A percentile compares a stretch with the other conserved stretches of the same genome.
Evolutionary conservation across 2,113 vertebrate species (phyloP).

Genomic region (Cyprinus carpio): DNA sequence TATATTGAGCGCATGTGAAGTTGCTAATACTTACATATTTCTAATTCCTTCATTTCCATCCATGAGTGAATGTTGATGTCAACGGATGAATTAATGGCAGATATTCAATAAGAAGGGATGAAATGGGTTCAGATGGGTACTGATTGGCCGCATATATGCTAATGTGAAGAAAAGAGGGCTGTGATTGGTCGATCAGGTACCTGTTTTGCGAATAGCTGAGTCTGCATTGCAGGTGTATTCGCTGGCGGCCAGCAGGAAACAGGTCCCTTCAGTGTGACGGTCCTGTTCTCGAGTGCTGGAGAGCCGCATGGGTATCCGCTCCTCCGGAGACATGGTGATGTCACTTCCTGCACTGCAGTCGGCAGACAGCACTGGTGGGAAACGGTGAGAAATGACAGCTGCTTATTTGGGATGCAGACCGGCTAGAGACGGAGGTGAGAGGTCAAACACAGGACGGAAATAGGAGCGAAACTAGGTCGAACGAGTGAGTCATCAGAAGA

Average conservation of each 20-base stretch:
- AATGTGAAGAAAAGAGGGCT: background rate
- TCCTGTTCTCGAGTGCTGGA: slow-evolving; percentile 93
- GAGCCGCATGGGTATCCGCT: slow-evolving; percentile 88
- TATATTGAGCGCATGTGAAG: too few relatives aligned
- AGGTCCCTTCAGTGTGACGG: slow-evolving; percentile 87
- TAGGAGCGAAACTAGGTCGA: slow-evolving; percentile 13
- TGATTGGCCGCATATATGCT: background rate
- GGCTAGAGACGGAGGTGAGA: background rate
- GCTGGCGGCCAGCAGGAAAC: slow-evolving; percentile 93
- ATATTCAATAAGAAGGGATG: background rate
- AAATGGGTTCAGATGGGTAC: background rate
- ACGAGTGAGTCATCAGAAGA: background rate
- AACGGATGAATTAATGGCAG: background rate
- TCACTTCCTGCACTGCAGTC: slow-evolving; percentile 95
- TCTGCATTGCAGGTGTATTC: slow-evolving; percentile 92
- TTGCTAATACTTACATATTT: too few relatives aligned
- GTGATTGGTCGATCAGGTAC: slow-evolving; percentile 55
- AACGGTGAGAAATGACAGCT: slow-evolving; percentile 13
- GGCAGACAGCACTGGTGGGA: slow-evolving; percentile 83
- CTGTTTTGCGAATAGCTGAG: slow-evolving; percentile 88
- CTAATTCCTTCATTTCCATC: slow-evolving; percentile 12
- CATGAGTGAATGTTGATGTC: background rate
- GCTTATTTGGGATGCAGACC: background rate
- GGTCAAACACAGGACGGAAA: background rate
- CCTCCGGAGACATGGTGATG: slow-evolving; percentile 89